phyloP scores from a whole-genome alignment of 1,140 invertebrate species.

The Pseudachorutes palmiensis region DNA sequence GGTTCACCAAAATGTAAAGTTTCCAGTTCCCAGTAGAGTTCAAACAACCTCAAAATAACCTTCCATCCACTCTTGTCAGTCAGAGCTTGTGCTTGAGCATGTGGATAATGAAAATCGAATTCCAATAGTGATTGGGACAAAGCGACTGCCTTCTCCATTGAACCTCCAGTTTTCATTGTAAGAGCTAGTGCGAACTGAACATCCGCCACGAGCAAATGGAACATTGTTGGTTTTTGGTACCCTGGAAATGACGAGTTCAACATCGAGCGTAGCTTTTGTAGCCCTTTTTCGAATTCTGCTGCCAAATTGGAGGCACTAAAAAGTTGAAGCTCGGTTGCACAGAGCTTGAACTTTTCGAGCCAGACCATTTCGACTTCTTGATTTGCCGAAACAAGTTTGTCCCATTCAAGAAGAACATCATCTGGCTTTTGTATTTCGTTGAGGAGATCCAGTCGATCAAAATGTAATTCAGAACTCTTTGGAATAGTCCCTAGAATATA shows the following conservation, averaged over 20 bases:
- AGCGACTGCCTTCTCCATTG: slow-evolving; percentile 26
- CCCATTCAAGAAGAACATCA: slow-evolving; percentile 32
- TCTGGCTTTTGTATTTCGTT: slow-evolving; percentile 29
- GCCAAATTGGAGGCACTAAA: slow-evolving; percentile 13
- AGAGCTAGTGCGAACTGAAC: slow-evolving; percentile 18
- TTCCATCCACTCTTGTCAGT: slow-evolving; percentile 20
- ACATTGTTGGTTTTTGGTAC: slow-evolving; percentile 32
- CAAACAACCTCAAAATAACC: slow-evolving; percentile 18
- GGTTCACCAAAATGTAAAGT: slow-evolving; percentile 31
- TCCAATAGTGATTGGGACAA: slow-evolving; percentile 33
- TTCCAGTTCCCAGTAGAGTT: slow-evolving; percentile 34
- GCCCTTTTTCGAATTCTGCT: slow-evolving; percentile 24
- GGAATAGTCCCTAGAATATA: slow-evolving; percentile 30
- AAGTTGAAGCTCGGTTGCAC: slow-evolving; percentile 26
- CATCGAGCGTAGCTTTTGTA: slow-evolving; percentile 36
- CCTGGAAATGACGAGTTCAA: slow-evolving; percentile 26
- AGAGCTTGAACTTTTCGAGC: slow-evolving; percentile 25
- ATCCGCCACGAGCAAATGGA: slow-evolving; percentile 27
- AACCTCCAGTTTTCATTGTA: slow-evolving; percentile 25
- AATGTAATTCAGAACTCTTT: slow-evolving; percentile 25
- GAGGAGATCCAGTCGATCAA: slow-evolving; percentile 24
- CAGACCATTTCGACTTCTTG: slow-evolving; percentile 28
- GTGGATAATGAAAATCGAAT: slow-evolving; percentile 29
- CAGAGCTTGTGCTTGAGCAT: slow-evolving; percentile 13
- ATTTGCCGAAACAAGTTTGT: slow-evolving; percentile 27